Percentiles rank a stretch among this genome's conserved stretches.
phyloP scores from a whole-genome alignment of 2,113 vertebrate genomes.

The Trematocara stigmaticum region DNA sequence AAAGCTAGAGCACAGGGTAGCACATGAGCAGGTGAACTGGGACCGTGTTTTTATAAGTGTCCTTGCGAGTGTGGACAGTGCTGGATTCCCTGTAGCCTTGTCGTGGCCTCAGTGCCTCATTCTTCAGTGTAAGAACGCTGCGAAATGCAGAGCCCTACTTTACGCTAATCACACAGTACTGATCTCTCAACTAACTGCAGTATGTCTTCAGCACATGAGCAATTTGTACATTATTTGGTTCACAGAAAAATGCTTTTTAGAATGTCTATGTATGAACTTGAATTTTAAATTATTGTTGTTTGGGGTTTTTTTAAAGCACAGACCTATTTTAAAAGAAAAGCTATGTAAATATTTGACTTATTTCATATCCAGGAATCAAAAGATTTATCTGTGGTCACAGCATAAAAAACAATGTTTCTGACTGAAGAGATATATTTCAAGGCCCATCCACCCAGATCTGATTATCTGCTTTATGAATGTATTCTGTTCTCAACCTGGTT shows the following conservation, averaged over 20 bases:
- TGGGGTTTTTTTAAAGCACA: slow-evolving; percentile 64
- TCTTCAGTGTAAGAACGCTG: slow-evolving; percentile 39
- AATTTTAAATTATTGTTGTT: slow-evolving; percentile 79
- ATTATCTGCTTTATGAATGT: slow-evolving; percentile 67
- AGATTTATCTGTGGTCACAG: slow-evolving; percentile 46
- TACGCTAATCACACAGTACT: slow-evolving; percentile 48
- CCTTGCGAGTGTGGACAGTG: slow-evolving; percentile 51
- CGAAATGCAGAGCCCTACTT: slow-evolving; percentile 41
- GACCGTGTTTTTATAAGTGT: slow-evolving; percentile 54
- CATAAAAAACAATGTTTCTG: slow-evolving; percentile 37
- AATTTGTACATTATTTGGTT: slow-evolving; percentile 64
- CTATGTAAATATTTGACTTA: slow-evolving; percentile 71
- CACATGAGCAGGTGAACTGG: slow-evolving; percentile 35
- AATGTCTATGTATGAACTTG: slow-evolving; percentile 78
- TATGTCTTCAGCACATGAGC: slow-evolving; percentile 69
- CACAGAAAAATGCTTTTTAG: slow-evolving; percentile 53
- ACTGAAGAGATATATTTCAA: slow-evolving; percentile 34
- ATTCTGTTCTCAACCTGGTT: slow-evolving; percentile 38
- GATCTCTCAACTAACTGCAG: slow-evolving; percentile 60
- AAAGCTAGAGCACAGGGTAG: slow-evolving; percentile 35
- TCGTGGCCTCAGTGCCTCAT: slow-evolving; percentile 58
- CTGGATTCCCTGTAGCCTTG: slow-evolving; percentile 56
- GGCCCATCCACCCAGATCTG: slow-evolving; percentile 51
- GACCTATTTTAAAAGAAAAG: slow-evolving; percentile 63
- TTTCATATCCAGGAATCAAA: slow-evolving; percentile 63